phyloP scores from a whole-genome alignment of 1,140 invertebrate species.

The Heliothis virescens region DNA sequence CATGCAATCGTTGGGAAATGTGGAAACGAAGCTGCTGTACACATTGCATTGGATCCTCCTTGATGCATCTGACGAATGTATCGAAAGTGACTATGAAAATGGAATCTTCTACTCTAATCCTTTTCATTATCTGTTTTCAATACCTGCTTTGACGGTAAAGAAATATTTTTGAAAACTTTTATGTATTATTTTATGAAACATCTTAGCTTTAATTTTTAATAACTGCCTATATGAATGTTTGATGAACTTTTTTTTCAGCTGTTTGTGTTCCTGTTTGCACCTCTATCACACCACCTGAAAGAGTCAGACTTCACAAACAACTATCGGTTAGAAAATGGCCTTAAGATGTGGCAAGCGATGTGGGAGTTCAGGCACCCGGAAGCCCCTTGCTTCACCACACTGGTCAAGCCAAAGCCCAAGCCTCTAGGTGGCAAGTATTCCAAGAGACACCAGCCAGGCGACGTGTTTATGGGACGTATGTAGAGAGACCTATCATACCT shows the following conservation, averaged over 20 bases:
- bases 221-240: not conserved
- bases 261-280: conserved; percentile 99
- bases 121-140: conserved; percentile 96
- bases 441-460: conserved; percentile 89
- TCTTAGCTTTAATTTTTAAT: no score
- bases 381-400: conserved; percentile 96
- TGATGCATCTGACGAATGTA: conserved; percentile 99
- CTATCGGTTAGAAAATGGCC: conserved; percentile 97
- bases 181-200: no score
- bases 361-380: conserved; percentile 98
- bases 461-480: conserved; percentile 93
- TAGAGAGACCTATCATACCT: conserved; percentile 63
- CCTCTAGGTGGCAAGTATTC: conserved; percentile 87
- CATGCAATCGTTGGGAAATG: conserved; percentile 93
- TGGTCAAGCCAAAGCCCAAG: conserved; percentile 94
- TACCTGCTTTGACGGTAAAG: conserved; percentile 96
- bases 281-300: conserved; percentile 96
- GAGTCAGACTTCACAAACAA: conserved; percentile 98
- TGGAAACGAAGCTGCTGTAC: conserved; percentile 98
- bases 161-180: conserved; percentile 22
- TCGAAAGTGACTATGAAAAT: conserved; percentile 93
- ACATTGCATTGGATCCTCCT: conserved; percentile 99
- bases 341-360: conserved; percentile 98
- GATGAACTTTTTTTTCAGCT: conserved; percentile 88
- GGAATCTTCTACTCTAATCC: conserved; percentile 89